Percentiles rank a stretch among this genome's conserved stretches.
Conservation (phyloP, 2,888 invertebrate genomes). For the Luperina nickerlii region DNA sequence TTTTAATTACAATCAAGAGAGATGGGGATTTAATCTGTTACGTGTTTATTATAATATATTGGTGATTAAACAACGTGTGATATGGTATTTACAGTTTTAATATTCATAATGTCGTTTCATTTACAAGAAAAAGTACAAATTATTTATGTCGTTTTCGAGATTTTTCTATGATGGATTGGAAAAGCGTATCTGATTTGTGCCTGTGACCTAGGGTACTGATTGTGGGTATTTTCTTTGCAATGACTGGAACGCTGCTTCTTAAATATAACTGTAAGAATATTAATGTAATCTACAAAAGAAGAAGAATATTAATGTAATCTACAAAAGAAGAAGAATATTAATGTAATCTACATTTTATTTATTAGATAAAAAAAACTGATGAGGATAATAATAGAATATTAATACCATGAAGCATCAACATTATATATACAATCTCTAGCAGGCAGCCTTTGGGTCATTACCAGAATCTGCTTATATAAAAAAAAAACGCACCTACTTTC, state of each 20-base stretch:
- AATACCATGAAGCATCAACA: neutral
- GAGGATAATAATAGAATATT: neutral
- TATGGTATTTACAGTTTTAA: neutral
- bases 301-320: too few relatives aligned
- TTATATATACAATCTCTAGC: neutral
- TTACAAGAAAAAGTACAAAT: neutral
- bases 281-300: too few relatives aligned
- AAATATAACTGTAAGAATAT: neutral
- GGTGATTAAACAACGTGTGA: slow-evolving; percentile 1
- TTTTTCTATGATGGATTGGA: neutral
- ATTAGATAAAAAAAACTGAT: neutral
- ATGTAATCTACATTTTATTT: neutral
- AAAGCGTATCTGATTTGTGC: neutral
- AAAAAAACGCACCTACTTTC: neutral
- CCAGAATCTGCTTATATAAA: neutral
- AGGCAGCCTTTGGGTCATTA: neutral
- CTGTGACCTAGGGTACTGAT: neutral
- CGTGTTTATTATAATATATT: neutral
- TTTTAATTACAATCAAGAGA: slow-evolving; percentile 17
- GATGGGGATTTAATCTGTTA: slow-evolving; percentile 14
- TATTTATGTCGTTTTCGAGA: neutral
- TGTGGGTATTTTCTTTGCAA: neutral
- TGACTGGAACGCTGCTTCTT: neutral
- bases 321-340: neutral
- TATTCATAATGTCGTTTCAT: neutral